Percentiles rank a stretch among this genome's conserved stretches.
These are phyloP conservation scores for Synodontis membranacea DNA, from an alignment of 2,113 vertebrate genomes.

Conservation along the genomic window DNA sequence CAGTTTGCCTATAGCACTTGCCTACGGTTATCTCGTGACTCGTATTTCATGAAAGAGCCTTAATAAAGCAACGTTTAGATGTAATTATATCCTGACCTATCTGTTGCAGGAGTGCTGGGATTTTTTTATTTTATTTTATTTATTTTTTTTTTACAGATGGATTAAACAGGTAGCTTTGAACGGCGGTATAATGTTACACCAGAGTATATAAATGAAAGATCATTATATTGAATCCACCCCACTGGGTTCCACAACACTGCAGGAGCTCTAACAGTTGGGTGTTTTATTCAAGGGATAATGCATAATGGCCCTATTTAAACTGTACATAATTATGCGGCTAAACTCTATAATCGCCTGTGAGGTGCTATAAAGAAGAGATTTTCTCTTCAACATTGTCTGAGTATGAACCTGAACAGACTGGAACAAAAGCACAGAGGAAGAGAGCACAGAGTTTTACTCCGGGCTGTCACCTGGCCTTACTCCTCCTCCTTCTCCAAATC, in stretches of 20 bases:
- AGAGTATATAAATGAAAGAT: slow-evolving; percentile 3
- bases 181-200: not conserved
- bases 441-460: not conserved
- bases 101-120: not conserved
- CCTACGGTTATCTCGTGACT: not conserved
- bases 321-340: not conserved
- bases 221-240: slow-evolving; percentile 1
- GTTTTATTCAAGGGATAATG: not conserved
- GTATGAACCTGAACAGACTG: not conserved
- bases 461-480: not conserved
- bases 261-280: not conserved
- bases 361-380: not conserved
- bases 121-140: too few species aligned
- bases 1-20: not conserved
- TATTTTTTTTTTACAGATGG: not conserved
- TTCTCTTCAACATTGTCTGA: not conserved
- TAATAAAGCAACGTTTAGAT: not conserved
- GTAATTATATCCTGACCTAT: not conserved
- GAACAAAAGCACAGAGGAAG: not conserved
- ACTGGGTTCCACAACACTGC: not conserved
- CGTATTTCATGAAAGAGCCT: not conserved
- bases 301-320: not conserved
- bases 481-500: not conserved
- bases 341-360: not conserved
- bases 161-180: not conserved